phyloP scores from a whole-genome alignment of 2,113 vertebrate genomes.

The Pelmatolapia mariae region DNA sequence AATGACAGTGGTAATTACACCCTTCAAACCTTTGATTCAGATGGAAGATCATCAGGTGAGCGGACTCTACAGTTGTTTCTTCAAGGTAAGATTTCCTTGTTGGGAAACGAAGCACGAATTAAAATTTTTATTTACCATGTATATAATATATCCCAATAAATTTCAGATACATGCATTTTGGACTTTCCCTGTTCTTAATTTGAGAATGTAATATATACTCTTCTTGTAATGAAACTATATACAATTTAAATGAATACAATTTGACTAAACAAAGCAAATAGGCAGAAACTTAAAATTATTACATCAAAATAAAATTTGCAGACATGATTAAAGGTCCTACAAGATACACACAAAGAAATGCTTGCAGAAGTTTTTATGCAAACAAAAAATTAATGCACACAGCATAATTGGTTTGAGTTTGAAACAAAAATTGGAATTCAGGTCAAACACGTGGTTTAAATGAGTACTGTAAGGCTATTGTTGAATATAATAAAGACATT shows the following conservation, averaged over 20 bases:
- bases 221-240: not conserved
- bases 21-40: accelerated
- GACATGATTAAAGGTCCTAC: not conserved
- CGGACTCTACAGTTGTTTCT: not conserved
- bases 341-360: not conserved
- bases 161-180: accelerated
- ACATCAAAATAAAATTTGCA: not conserved
- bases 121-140: not conserved
- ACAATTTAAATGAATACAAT: not conserved
- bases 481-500: not conserved
- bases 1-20: conserved; percentile 1
- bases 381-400: not conserved
- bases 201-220: not conserved
- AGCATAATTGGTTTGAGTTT: not conserved
- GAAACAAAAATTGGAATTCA: not conserved
- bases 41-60: accelerated
- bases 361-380: accelerated
- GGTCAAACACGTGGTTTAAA: not conserved
- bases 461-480: not conserved
- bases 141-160: not conserved
- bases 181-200: not conserved
- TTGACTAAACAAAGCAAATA: not conserved
- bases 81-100: conserved; percentile 8
- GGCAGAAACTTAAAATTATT: not conserved
- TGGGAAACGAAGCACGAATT: accelerated